Evolutionary conservation across 1,140 invertebrate species (phyloP), one percentile per base, ranked within the genome.

Genomic region (Drosophila ohnishii): DNA sequence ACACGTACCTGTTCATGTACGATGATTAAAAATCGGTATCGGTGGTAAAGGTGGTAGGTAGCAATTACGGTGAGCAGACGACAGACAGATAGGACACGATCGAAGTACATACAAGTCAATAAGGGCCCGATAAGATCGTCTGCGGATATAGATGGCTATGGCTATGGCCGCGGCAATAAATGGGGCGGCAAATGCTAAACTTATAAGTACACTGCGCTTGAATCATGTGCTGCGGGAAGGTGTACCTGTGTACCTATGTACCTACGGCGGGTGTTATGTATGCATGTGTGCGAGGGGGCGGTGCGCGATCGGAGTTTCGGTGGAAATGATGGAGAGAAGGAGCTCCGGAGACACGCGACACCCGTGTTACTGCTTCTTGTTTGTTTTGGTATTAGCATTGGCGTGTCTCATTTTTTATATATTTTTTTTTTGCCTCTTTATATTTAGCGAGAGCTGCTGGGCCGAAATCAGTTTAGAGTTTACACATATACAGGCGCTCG

Each of bases 331-430:
- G 51, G 51, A 34, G 48, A 37, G 32, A 53, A 37, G 51, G 51
- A 55, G 51, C 51, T 25, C 34, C 13, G 51, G 51, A 22, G 51
- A 47, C 65, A 67, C 65, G 65, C 65, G 58, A 62, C 44, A 50
- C 19, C 19, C 34, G 51, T 55, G 34, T 25, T 48, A 25, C 19
- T 53, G 50, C 3, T 32, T 51, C n/a, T n/a, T 66, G 60, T 65
- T 70, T 66, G 63, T 70, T 70, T 67, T 70, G 67, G 61, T 65
- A 58, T 65, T 75, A 75, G 63, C 60, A 75, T 35, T 37, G 19
- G 16, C 32, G 30, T 66, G 48, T 45, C 50, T 56, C 16, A 25
- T 53, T 60, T 32, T 34, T 30, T 32, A 5, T 45, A 6, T 62
- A 13, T 44, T 22, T n/a, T 11, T 11, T 30, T 65, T 48, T 55